A percentile compares a stretch with the other conserved stretches of the same genome.
phyloP scores from a whole-genome alignment of 2,113 vertebrate genomes.

The Rhynchopsitta pachyrhyncha region DNA sequence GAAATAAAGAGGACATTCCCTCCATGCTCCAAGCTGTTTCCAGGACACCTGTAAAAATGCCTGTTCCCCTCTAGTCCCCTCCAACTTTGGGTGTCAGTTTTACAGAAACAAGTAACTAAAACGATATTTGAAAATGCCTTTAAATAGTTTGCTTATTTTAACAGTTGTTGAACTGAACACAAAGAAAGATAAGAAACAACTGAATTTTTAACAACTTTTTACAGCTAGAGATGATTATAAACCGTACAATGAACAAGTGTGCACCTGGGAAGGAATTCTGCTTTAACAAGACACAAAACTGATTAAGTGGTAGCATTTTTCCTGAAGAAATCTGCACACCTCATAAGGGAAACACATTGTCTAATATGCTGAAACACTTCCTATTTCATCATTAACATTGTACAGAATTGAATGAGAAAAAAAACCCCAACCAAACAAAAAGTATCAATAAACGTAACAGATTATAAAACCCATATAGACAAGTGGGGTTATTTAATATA shows the following conservation, averaged over 20 bases:
- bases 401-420: background rate
- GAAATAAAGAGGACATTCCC: background rate
- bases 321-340: background rate
- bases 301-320: background rate
- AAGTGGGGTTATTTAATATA: background rate
- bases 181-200: background rate
- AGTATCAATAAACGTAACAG: background rate
- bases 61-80: background rate
- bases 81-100: background rate
- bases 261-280: slow-evolving; percentile 1
- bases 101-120: background rate
- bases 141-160: background rate
- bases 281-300: slow-evolving; percentile 2
- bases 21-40: background rate
- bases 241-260: background rate
- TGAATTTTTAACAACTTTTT: background rate
- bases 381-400: slow-evolving; percentile 16
- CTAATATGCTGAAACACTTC: background rate
- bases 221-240: background rate
- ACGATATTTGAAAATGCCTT: background rate
- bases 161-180: background rate
- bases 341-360: background rate
- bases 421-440: background rate
- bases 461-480: background rate
- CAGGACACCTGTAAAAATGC: background rate